Base-by-base conservation (phyloP, 2,797 vertebrate genomes). In the Nannoperca obscura region DNA sequence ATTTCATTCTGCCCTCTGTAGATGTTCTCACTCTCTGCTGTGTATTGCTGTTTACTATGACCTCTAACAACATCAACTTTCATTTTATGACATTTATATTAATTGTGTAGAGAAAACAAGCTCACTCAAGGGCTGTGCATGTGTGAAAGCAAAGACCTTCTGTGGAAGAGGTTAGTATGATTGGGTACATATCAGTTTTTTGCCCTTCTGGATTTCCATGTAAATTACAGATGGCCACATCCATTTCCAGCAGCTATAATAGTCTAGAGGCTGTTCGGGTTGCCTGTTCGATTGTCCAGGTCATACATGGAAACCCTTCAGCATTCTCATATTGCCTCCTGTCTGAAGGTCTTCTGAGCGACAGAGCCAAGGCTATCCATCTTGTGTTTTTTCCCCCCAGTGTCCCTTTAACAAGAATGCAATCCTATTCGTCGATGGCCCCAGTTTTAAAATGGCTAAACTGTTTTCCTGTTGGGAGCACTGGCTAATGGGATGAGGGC, bases 371-470 rank as follows among this genome's bases (percentile, higher is more conserved):
- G 68, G 44, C 32, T 17, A 68, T 85, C 82, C 57, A 70, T 83
- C 57, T 54, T 52, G 4, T 85, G 20, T 49, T 70, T 40, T 78
- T 75, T 52, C 75, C 22, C 20, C 60, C 2, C 2, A 74, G 59
- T 52, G 42, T 54, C 34, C 6, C 40, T 42, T 62, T 49, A 76
- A 70, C 66, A 79, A 36, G 42, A 7, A 15, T 34, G n/a, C 32
- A 74, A 15, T 67, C 81, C 54, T 60, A 54, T 52, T 66, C n/a
- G 58, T 80, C 22, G 12, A 9, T 30, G 38, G 36, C 34, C 50
- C 3, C 38, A 20, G 71, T 72, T 77, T 83, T 83, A 59, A 80
- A 63, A 81, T 22, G 15, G 58, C 70, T 71, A 74, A 85, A 78
- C 71, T 20, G 57, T 78, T 86, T 76, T 74, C 47, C 58, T 77